Percentiles rank a stretch among this genome's conserved stretches.
Evolutionary conservation across 1,140 invertebrate genomes (phyloP).

Genomic region (Gryllus bimaculatus): DNA sequence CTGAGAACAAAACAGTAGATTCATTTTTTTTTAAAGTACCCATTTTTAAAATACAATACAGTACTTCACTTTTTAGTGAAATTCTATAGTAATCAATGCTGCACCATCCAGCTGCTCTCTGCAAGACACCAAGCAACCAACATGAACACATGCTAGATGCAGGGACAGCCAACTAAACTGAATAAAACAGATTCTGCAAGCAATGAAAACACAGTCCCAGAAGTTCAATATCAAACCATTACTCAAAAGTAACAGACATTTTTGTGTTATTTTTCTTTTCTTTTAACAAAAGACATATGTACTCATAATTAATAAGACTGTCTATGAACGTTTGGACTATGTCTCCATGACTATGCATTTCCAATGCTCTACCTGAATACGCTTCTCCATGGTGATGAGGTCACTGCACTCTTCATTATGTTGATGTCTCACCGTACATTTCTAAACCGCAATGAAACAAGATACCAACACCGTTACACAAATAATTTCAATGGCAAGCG

Average conservation of each 20-base stretch:
- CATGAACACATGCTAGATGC: background rate
- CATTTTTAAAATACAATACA: background rate
- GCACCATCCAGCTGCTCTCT: background rate
- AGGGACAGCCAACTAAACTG: background rate
- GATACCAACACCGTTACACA: conserved; percentile 18
- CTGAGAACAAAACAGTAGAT: background rate
- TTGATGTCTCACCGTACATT: conserved; percentile 80
- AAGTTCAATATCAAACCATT: background rate
- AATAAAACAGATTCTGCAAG: background rate
- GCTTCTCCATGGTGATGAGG: conserved; percentile 86
- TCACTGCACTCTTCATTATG: conserved; percentile 91
- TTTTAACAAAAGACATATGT: no score
- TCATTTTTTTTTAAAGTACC: background rate
- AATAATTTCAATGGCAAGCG: background rate
- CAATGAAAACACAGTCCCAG: background rate
- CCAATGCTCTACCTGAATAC: conserved; percentile 54
- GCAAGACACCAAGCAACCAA: conserved; percentile 3
- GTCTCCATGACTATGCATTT: background rate
- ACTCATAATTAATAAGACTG: no score
- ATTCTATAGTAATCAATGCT: background rate
- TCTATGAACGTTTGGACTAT: background rate
- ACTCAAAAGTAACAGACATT: background rate
- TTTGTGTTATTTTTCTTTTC: no score
- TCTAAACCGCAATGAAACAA: conserved; percentile 40
- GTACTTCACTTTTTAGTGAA: background rate